Evolutionary conservation across 2,113 vertebrate species (phyloP).

Genomic region (Microcebus murinus): DNA sequence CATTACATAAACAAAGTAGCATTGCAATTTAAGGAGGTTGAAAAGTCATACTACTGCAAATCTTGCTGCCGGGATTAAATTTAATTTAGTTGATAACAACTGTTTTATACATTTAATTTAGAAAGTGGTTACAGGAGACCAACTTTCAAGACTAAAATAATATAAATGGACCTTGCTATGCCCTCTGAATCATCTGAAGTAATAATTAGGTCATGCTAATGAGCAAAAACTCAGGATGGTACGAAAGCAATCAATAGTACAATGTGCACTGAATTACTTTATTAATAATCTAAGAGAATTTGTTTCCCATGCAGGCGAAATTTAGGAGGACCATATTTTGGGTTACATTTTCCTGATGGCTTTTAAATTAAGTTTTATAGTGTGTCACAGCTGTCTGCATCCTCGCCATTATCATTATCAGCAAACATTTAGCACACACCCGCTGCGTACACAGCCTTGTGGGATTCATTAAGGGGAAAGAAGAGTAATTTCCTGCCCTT

Average conservation of each 20-base stretch:
- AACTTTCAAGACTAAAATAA: constrained; percentile 54
- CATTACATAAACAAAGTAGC: background rate
- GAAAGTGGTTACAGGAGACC: constrained; percentile 60
- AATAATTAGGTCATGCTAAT: constrained; percentile 75
- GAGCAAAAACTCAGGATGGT: constrained; percentile 46
- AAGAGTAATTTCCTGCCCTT: constrained; percentile 66
- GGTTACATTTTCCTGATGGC: constrained; percentile 54
- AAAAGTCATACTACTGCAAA: constrained; percentile 26
- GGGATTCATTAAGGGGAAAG: constrained; percentile 58
- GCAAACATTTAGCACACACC: constrained; percentile 67
- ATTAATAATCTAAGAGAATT: constrained; percentile 65
- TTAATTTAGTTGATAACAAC: constrained; percentile 60
- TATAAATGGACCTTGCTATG: constrained; percentile 45
- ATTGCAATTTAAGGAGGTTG: background rate
- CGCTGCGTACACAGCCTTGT: constrained; percentile 31
- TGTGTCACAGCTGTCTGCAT: constrained; percentile 58
- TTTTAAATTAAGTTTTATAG: constrained; percentile 75
- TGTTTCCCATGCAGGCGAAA: constrained; percentile 51
- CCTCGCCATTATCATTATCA: constrained; percentile 59
- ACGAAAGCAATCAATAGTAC: constrained; percentile 46
- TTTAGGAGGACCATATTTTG: constrained; percentile 47
- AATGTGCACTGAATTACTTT: constrained; percentile 58
- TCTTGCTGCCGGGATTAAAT: constrained; percentile 51
- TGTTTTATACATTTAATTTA: constrained; percentile 59
- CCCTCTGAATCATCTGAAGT: constrained; percentile 66